A percentile compares a stretch with the other conserved stretches of the same genome.
phyloP scores from a whole-genome alignment of 2,113 vertebrate genomes.

The Ictalurus furcatus region DNA sequence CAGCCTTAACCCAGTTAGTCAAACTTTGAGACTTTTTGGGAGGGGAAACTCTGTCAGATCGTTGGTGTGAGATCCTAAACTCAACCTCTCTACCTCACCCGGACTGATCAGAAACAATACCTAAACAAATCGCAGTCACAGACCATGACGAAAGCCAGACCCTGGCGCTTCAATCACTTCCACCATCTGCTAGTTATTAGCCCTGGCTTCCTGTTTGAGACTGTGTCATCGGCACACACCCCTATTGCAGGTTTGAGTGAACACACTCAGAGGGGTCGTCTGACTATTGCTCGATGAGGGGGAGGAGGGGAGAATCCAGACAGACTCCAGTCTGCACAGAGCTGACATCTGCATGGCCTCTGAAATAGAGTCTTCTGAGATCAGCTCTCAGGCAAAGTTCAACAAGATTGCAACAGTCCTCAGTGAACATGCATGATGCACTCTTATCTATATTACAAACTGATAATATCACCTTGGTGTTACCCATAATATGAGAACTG shows the following conservation, averaged over 20 bases:
- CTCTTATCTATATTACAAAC: conserved; percentile 38
- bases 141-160: conserved; percentile 65
- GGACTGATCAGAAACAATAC: conserved; percentile 60
- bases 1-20: conserved; percentile 49
- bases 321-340: conserved; percentile 54
- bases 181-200: conserved; percentile 76
- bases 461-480: neutral
- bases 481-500: neutral
- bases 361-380: conserved; percentile 18
- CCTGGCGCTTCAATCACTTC: conserved; percentile 65
- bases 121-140: conserved; percentile 69
- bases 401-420: conserved; percentile 13
- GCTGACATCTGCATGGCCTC: conserved; percentile 20
- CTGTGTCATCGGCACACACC: conserved; percentile 68
- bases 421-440: conserved; percentile 5
- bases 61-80: conserved; percentile 37
- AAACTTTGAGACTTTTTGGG: conserved; percentile 47
- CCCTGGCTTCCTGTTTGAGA: conserved; percentile 72
- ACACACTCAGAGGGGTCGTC: conserved; percentile 59
- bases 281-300: conserved; percentile 50
- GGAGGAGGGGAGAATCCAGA: conserved; percentile 44
- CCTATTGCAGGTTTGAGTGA: conserved; percentile 56
- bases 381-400: conserved; percentile 31
- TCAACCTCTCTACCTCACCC: conserved; percentile 33
- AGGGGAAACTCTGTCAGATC: conserved; percentile 30